Evolutionary conservation across 1,140 invertebrate species (phyloP), one percentile per base, ranked within the genome.

Genomic region (Trachymyrmex cornetzi): DNA sequence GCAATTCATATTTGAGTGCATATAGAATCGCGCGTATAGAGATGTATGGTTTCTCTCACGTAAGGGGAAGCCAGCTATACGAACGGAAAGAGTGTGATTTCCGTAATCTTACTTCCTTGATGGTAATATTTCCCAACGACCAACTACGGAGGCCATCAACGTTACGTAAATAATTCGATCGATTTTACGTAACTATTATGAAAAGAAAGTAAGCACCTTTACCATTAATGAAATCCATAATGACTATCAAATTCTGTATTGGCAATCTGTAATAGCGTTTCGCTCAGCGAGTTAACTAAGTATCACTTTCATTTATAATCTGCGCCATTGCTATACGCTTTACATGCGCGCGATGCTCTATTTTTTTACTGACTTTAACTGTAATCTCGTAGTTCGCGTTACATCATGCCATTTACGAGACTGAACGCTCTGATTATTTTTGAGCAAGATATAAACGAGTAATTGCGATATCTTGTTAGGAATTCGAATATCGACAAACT

Each of bases 51-150:
- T 72, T 75, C 80, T 84, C 55, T 38, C 14, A 5, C 55, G 14
- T 22, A n/a, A 57, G 53, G 38, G 53, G 53, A 82, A 71, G 50
- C 66, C 66, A 59, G 53, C 22, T 72, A 44, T 19, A 34, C 6
- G 79, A 72, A 82, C 79, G 79, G 50, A 72, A 81, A 55, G 66
- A 71, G 16, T 55, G 53, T 53, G 69, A 84, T 84, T 84, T 75
- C 80, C 80, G 80, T 75, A 84, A 84, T 84, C 69, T 74, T 48
- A 61, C 80, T 84, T 84, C 80, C 80, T 63, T 22, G 80, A 84
- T 27, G 38, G 69, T 84, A 84, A 84, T 57, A 61, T 84, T 84
- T 84, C 69, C 61, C 67, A 61, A 61, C 80, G 67, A 38, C 48
- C 64, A 48, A 30, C 48, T 44, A 71, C 24, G 14, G 38, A 48